Evolutionary conservation across 2,797 vertebrate genomes (phyloP), one percentile per base, ranked within the genome.

Genomic region (Lindbergichthys nudifrons): DNA sequence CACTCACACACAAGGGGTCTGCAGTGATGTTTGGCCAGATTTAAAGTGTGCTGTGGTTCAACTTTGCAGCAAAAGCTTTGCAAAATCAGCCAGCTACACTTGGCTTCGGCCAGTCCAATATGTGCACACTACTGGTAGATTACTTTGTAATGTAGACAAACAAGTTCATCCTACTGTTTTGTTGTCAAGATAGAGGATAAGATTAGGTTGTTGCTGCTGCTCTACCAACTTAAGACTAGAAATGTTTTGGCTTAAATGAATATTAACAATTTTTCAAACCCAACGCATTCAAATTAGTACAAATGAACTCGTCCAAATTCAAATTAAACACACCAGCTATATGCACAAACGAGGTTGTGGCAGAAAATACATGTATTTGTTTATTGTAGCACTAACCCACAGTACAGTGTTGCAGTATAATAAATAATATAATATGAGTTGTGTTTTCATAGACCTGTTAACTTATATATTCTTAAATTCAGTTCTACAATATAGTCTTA

Each of bases 1-100:
- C 64, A 14, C 69, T 53, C 67, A 56, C 62, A 76, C 62, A 83
- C 50, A 57, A 13, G 71, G 71, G 73, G 65, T 81, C 75, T 50
- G 62, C 65, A 48, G 46, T 68, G 43, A 58, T 23, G 16, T 73
- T 70, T 1, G 15, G 12, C 0, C 71, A 45, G 51, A 13, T 68
- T 67, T 58, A 46, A 14, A 32, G 51, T 26, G 18, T 15, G 16
- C 48, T 18, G 41, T 7, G 13, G 58, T 2, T 64, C 69, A 65
- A 42, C 36, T 36, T 50, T 16, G 18, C 45, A 10, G 21, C 32
- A 18, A 65, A 26, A 67, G 16, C 36, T 57, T 46, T 13, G 0
- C 13, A 74, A 41, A 26, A 53, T 18, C 1, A 59, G 43, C 13
- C 45, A 36, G 32, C 32, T 8, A 36, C 7, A 36, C 32, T n/a